Conservation (phyloP, 2,113 vertebrate species). For the Arenaria interpres region DNA sequence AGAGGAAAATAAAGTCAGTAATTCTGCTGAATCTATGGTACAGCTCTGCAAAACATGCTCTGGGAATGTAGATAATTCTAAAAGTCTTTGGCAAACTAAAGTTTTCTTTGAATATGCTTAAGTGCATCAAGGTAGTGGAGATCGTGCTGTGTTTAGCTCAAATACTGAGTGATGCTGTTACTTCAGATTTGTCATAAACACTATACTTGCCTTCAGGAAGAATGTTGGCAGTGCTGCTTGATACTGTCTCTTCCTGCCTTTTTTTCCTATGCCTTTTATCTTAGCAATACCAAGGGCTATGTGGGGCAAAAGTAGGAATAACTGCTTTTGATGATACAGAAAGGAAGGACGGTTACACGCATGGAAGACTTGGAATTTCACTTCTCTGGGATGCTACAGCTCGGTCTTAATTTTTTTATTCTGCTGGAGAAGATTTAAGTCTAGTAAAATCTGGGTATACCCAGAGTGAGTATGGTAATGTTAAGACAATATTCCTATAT, state of each 20-base stretch:
- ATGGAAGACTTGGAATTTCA: not conserved
- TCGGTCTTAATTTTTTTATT: not conserved
- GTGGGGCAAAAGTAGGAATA: not conserved
- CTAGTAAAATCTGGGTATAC: not conserved
- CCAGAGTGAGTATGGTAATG: no score
- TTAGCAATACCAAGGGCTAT: not conserved
- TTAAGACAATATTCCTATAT: not conserved
- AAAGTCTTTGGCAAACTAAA: not conserved
- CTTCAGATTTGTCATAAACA: not conserved
- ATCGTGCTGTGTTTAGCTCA: not conserved
- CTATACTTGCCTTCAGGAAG: not conserved
- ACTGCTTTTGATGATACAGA: not conserved
- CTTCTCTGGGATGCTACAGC: not conserved
- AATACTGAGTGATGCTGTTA: not conserved
- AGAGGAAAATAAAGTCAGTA: not conserved
- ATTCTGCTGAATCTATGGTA: not conserved
- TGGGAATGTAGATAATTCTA: not conserved
- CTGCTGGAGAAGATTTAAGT: not conserved
- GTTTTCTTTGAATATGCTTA: not conserved
- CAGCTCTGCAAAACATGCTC: not conserved
- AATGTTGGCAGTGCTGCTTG: not conserved
- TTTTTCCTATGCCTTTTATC: not conserved
- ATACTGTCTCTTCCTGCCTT: not conserved
- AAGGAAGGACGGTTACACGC: not conserved
- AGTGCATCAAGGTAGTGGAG: not conserved